Base-by-base conservation (phyloP, 1,140 invertebrate genomes). In the Sarcophaga peregrina region DNA sequence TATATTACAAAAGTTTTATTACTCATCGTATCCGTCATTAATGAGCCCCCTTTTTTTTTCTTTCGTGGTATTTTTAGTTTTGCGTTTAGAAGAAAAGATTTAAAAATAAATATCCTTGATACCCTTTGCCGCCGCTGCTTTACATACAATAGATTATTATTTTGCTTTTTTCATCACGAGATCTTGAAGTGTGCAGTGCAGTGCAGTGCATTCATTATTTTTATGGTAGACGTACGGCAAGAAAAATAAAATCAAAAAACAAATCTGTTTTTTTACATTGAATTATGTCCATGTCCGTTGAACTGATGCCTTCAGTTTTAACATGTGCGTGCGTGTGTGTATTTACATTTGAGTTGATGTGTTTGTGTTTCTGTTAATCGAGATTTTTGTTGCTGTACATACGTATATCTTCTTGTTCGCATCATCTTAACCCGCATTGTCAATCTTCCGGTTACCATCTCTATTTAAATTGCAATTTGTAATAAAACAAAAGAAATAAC, bases 91-190 rank as follows among this genome's bases (percentile, higher is more conserved):
- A 68, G 62, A 68, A 68, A 20, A 47, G 20, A 78, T 78, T 78
- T 78, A 78, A 50, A 78, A 78, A 78, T 78, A 78, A 78, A 78
- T 78, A 78, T 78, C 75, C 75, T 78, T 78, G 75, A 78, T 50
- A 78, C 75, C 75, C 75, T 78, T 78, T 78, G 75, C 62, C 20
- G 62, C 54, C 54, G 15, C 15, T 68, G 20, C 17, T 68, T n/a
- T n/a, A 10, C 58, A 68, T 68, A 68, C 20, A 17, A 68, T 68
- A 68, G 62, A 68, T 68, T 68, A 20, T 20, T 20, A 68, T 68
- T 68, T 17, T 8, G 62, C 10, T 68, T 68, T 9, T 68, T 68
- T 8, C 7, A 68, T n/a, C 17, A 68, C 8, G 20, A 68, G 20
- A 68, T 17, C 62, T 68, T 20, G n/a, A 62, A 20, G 17, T 68